These are phyloP conservation scores for Okapia johnstoni DNA, from an alignment of 2,113 vertebrate species.

Conservation along the genomic window DNA sequence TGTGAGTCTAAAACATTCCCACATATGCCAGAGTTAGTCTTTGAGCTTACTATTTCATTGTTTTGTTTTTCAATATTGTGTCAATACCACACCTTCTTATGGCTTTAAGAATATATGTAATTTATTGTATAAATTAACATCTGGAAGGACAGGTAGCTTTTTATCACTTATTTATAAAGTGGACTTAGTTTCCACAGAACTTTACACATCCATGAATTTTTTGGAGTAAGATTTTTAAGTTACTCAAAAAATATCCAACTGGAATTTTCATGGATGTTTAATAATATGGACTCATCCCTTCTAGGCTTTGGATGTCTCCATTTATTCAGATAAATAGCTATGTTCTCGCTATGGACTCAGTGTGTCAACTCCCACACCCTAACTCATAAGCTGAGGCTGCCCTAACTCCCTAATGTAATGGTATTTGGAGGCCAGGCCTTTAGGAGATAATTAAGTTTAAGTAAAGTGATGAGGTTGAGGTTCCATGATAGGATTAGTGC, in stretches of 20 bases:
- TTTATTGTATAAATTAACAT: neutral
- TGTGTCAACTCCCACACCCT: neutral
- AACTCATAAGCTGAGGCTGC: neutral
- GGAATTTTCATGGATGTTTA: neutral
- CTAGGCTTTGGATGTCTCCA: neutral
- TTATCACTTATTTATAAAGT: neutral
- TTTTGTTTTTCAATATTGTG: neutral
- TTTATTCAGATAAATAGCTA: neutral
- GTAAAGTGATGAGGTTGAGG: neutral
- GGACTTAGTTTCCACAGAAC: neutral
- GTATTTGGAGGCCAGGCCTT: neutral
- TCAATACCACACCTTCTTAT: neutral
- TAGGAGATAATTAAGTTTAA: neutral
- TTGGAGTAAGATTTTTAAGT: neutral
- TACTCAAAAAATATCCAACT: neutral
- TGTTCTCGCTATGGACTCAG: neutral
- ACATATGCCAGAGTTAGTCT: neutral
- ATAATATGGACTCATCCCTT: neutral
- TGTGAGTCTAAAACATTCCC: neutral
- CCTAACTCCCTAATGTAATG: neutral
- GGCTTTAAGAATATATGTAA: neutral
- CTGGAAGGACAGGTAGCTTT: neutral
- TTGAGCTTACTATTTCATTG: neutral
- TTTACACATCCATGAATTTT: neutral
- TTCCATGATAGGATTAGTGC: neutral